phyloP scores from a whole-genome alignment of 2,888 invertebrate genomes.

The Timandra comae region DNA sequence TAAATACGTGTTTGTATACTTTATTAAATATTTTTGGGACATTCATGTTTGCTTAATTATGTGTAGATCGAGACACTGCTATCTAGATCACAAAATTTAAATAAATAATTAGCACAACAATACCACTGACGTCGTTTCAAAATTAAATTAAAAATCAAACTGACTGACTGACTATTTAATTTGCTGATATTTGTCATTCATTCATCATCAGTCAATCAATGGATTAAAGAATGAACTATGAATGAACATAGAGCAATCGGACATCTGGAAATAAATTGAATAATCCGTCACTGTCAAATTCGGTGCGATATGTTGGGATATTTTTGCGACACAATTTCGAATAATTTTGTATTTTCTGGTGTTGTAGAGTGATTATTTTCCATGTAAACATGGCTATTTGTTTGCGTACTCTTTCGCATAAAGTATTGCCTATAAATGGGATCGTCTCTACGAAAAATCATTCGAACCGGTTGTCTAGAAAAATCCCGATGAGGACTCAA shows the following conservation, averaged over 20 bases:
- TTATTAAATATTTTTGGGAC: conserved; percentile 41
- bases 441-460: conserved; percentile 73
- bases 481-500: conserved; percentile 62
- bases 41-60: no score
- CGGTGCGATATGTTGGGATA: conserved; percentile 41
- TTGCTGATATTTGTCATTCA: no score
- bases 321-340: conserved; percentile 45
- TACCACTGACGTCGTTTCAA: no score
- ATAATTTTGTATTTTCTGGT: conserved; percentile 32
- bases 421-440: conserved; percentile 71
- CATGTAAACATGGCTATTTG: conserved; percentile 74
- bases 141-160: no score
- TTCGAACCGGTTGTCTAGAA: conserved; percentile 68
- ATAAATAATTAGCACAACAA: no score
- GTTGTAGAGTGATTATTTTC: conserved; percentile 28
- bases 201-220: no score
- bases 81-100: no score
- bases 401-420: conserved; percentile 74
- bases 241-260: neutral
- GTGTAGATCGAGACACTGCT: no score
- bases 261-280: no score
- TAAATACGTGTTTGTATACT: conserved; percentile 30
- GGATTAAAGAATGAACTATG: no score
- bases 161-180: no score
- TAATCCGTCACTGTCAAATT: conserved; percentile 36